Evolutionary conservation across 2,888 invertebrate species (phyloP), one percentile per base, ranked within the genome.

Genomic region (Pseudococcus jackbeardsleyi): DNA sequence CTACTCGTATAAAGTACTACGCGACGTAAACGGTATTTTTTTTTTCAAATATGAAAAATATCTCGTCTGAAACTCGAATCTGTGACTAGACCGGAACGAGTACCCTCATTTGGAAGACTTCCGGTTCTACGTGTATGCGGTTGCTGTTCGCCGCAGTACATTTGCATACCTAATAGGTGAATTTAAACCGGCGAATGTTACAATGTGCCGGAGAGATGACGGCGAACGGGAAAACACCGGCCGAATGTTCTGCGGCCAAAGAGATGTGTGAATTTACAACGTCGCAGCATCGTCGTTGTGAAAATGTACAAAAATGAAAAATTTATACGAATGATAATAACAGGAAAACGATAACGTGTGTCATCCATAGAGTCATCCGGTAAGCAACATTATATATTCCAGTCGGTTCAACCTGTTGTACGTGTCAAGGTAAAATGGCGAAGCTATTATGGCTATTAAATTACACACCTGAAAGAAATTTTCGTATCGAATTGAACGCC

Each of bases 381-480:
- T 82, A n/a, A 26, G 79, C 79, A 82, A 82, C 79, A 82, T 82
- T 82, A 82, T 85, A 85, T 85, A 85, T 59, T 85, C 85, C 85
- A 59, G 59, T 85, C 85, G n/a, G 46, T 84, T 48, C 79, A 59
- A 85, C 85, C 59, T 54, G 85, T 85, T 85, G 85, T 85, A 85
- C 85, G 85, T 85, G 85, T 85, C 85, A 85, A 85, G 85, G 85
- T 85, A 85, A 85, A 85, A 85, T 85, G 79, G 79, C 79, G 46
- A 46, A 82, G 17, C 79, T 19, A 82, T 82, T 82, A 82, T 82
- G 33, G 79, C 79, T 46, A 33, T 42, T 82, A 46, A 42, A 46
- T n/a, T 72, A 72, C 17, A 72, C 72, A 72, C 33, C 33, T 72
- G 72, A 39, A 72, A 72, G 33, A 72, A 72, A 72, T 39, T 72